Conservation (phyloP, 2,888 invertebrate genomes). For the Pachydiplax longipennis region DNA sequence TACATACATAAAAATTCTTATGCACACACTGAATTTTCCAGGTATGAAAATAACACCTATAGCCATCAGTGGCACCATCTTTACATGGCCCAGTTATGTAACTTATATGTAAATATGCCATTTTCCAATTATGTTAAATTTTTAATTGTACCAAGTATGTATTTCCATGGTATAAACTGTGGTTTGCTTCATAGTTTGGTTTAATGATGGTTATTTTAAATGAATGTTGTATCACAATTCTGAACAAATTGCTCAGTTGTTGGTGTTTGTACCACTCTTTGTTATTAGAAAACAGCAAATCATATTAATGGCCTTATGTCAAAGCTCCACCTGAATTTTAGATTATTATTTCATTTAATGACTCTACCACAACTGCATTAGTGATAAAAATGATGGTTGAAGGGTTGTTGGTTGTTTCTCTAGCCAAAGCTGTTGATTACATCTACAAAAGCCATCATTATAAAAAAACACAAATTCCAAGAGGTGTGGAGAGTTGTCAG, state of each 20-base stretch:
- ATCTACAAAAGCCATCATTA: neutral
- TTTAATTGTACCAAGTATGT: slow-evolving; percentile 1
- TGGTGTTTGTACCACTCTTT: neutral
- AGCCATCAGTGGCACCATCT: slow-evolving; percentile 3
- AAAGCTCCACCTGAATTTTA: too few species aligned
- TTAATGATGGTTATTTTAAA: neutral
- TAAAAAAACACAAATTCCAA: neutral
- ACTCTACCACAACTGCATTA: neutral
- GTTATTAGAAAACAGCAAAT: neutral
- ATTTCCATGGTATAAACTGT: neutral
- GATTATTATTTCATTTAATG: neutral
- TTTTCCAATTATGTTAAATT: neutral
- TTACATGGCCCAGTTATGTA: slow-evolving; percentile 2
- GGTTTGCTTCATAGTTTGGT: neutral
- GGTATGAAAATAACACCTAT: neutral
- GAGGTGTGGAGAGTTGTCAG: neutral
- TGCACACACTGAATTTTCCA: neutral
- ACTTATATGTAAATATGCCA: slow-evolving; percentile 2
- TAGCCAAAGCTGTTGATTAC: neutral
- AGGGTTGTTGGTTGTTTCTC: neutral
- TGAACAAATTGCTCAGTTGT: slow-evolving; percentile 22
- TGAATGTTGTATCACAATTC: neutral
- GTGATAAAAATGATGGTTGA: neutral
- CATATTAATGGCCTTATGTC: too few species aligned
- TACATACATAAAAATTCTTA: neutral